Base-by-base conservation (phyloP, 1,140 invertebrate genomes). In the Druon quercuslanigerum region DNA sequence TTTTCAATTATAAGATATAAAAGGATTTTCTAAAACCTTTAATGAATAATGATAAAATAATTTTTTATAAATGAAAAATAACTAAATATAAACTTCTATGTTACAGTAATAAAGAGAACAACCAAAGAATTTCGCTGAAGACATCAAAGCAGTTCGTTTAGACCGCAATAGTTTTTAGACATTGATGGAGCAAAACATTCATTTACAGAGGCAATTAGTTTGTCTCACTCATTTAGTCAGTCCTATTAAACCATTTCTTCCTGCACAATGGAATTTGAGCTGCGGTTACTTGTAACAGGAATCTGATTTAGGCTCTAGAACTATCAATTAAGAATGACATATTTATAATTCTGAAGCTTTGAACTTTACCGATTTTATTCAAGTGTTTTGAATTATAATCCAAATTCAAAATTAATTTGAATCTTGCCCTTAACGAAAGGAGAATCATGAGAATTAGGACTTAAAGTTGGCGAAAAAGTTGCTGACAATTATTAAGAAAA, bases 121-220 rank as follows among this genome's bases (percentile, higher is more conserved):
- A 66, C n/a, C n/a, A 40, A 66, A 66, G 60, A 66, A 66, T 33
- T 7, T 66, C 60, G 60, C 40, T 40, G 20, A 66, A 66, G 14
- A 40, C 14, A 46, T 40, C 14, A 66, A 66, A 40, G 25, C 60
- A 25, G 60, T 66, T 66, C 14, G 60, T 16, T 66, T 66, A 14
- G 33, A 66, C 60, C 60, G 20, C 60, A 66, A 66, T 33, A 66
- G 25, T 66, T 66, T 60, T 66, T 66, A 46, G 60, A 40, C 60
- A 46, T 66, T 66, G 60, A 66, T 66, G 25, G 40, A 66, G 40
- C 60, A 25, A 40, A 40, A n/a, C 60, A 66, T 66, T 66, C 33
- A 66, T 46, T 66, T 66, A 25, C 60, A 40, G n/a, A 46, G 60
- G 9, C 60, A 66, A 46, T 66, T 66, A 66, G 25, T 66, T 66